Percentiles rank a stretch among this genome's conserved stretches.
phyloP scores from a whole-genome alignment of 2,888 invertebrate genomes.

The Clusia tigrina region DNA sequence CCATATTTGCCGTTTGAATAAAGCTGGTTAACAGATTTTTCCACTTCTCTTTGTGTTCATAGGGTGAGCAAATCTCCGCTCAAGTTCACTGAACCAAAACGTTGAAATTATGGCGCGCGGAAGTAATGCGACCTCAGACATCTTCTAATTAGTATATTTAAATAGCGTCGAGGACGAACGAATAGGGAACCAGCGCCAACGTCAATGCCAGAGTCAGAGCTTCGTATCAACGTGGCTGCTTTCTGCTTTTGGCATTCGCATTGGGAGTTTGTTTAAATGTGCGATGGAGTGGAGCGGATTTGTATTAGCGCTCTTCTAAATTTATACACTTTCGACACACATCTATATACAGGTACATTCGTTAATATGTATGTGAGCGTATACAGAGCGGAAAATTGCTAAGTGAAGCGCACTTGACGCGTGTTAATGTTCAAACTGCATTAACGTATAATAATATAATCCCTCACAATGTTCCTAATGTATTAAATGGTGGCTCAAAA shows the following conservation, averaged over 20 bases:
- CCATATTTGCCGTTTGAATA: background rate
- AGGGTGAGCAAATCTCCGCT: background rate
- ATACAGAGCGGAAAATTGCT: constrained; percentile 4
- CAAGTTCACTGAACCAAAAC: constrained; percentile 25
- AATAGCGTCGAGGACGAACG: background rate
- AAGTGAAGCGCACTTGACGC: constrained; percentile 11
- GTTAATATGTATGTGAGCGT: background rate
- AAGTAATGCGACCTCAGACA: constrained; percentile 27
- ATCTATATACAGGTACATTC: too few species aligned
- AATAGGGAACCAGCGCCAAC: too few species aligned
- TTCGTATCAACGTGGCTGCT: too few species aligned
- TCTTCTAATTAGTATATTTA: constrained; percentile 21
- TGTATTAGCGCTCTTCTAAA: background rate
- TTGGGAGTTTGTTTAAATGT: background rate
- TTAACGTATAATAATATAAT: constrained; percentile 17
- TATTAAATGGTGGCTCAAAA: background rate
- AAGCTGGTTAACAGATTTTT: constrained; percentile 1
- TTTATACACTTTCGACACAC: background rate
- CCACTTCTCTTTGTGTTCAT: background rate
- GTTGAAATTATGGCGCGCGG: constrained; percentile 24
- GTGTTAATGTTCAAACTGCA: constrained; percentile 11
- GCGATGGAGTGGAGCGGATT: background rate
- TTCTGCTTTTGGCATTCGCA: too few species aligned
- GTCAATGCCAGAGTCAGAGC: too few species aligned
- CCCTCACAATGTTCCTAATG: constrained; percentile 6